Conservation (phyloP, 1,140 invertebrate genomes). For the Chrysopa pallens region DNA sequence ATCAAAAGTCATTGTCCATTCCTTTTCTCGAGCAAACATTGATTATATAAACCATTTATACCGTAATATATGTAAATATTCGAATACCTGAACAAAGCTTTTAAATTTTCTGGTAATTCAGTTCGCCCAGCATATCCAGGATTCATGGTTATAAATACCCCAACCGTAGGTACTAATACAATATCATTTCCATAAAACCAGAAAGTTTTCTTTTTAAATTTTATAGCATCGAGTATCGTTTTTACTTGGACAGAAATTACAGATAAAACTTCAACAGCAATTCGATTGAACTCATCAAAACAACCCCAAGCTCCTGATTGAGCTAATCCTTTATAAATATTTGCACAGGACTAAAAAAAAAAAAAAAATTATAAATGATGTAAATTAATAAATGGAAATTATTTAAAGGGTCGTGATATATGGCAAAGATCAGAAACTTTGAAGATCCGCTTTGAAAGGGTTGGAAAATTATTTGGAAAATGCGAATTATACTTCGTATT, state of each 20-base stretch:
- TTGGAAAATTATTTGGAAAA: no score
- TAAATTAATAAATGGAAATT: neutral
- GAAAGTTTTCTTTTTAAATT: conserved; percentile 58
- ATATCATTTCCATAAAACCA: conserved; percentile 73
- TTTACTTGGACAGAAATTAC: conserved; percentile 82
- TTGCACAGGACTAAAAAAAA: conserved; percentile 48
- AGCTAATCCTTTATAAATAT: conserved; percentile 78
- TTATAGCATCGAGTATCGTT: conserved; percentile 67
- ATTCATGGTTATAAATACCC: conserved; percentile 92
- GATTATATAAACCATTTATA: no score
- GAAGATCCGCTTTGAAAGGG: no score
- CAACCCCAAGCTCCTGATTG: conserved; percentile 92
- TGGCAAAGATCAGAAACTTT: no score
- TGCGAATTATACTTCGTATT: no score
- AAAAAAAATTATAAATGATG: neutral
- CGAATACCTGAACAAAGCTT: conserved; percentile 43
- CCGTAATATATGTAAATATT: no score
- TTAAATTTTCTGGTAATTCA: conserved; percentile 46
- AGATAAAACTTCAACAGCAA: conserved; percentile 81
- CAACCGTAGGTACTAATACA: conserved; percentile 52
- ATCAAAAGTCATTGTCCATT: no score
- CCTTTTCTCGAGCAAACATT: no score
- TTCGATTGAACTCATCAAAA: conserved; percentile 91
- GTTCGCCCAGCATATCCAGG: conserved; percentile 72
- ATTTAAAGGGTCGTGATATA: no score